Percentiles rank a stretch among this genome's conserved stretches.
Conservation (phyloP, 2,113 vertebrate species). For the Camelus bactrianus region DNA sequence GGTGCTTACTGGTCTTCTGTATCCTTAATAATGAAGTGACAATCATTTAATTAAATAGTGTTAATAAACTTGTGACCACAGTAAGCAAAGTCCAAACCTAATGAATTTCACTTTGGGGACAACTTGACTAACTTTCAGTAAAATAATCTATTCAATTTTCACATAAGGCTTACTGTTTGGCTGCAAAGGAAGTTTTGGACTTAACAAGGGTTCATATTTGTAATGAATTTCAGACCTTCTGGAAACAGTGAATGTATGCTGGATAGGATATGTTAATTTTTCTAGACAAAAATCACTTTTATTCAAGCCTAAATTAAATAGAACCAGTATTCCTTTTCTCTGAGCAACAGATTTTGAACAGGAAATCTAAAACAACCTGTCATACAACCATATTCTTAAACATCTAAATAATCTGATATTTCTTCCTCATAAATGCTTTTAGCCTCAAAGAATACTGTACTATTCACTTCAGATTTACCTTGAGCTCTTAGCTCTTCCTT, state of each 20-base stretch:
- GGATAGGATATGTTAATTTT: neutral
- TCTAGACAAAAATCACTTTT: constrained; percentile 1
- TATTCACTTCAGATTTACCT: neutral
- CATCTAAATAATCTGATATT: neutral
- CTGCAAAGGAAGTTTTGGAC: neutral
- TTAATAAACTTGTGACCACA: neutral
- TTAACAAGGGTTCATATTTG: neutral
- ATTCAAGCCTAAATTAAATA: neutral
- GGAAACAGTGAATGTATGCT: neutral
- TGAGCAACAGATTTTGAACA: neutral
- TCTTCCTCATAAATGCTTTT: neutral
- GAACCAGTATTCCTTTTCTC: neutral
- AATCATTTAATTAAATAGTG: neutral
- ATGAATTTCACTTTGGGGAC: neutral
- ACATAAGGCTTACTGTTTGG: neutral
- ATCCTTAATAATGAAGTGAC: neutral
- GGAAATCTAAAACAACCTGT: neutral
- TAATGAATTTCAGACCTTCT: neutral
- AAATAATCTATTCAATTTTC: constrained; percentile 11
- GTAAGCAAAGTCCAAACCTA: neutral
- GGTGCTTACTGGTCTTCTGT: constrained; percentile 23
- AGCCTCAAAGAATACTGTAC: neutral
- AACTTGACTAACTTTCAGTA: neutral
- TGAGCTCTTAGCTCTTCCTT: neutral
- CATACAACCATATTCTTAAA: neutral